Base-by-base conservation (phyloP, 1,140 invertebrate species). In the Drosophila trapezifrons region DNA sequence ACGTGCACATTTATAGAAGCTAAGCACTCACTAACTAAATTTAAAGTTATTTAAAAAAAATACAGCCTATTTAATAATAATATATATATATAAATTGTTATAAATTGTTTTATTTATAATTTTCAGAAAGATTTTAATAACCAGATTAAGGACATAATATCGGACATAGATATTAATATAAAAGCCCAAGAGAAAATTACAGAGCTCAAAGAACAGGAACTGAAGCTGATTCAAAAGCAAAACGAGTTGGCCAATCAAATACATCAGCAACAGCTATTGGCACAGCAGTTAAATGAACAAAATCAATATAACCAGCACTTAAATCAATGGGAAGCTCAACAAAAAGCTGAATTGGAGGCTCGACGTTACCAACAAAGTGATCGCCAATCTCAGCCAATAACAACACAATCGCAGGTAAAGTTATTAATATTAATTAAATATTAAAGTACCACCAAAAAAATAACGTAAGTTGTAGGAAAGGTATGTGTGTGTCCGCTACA, bases 101-200 rank as follows among this genome's bases (percentile, higher is more conserved):
- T 12, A 13, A 22, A 43, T n/a, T 37, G 1, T 4, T 37, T 45
- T 12, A 8, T 25, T 32, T 57, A 18, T 45, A 15, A 5, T 17
- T 49, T 60, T 43, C 93, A 94, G 72, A 93, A 93, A 58, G 93
- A 92, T 71, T 93, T 94, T 47, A 94, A 94, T 71, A 93, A 93
- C 64, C 92, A 93, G 15, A 90, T 95, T 32, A 93, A 94, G 63
- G 93, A 94, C 76, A 94, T 95, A 55, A 94, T 94, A 71, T 94
- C 93, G 5, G 94, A 94, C 83, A 93, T 94, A 78, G 94, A 94
- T 80, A 91, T 91, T 32, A 93, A 93, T 74, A 94, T 94, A 13
- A 89, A 71, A 35, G 92, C 92, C 0, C 84, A 91, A 54, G 87
- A 90, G 49, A 83, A 87, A 62, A 81, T 90, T 22, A 57, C 80